Percentiles rank a stretch among this genome's conserved stretches.
These are phyloP conservation scores for Atta colombica DNA, from an alignment of 1,140 invertebrate species.

Conservation along the genomic window DNA sequence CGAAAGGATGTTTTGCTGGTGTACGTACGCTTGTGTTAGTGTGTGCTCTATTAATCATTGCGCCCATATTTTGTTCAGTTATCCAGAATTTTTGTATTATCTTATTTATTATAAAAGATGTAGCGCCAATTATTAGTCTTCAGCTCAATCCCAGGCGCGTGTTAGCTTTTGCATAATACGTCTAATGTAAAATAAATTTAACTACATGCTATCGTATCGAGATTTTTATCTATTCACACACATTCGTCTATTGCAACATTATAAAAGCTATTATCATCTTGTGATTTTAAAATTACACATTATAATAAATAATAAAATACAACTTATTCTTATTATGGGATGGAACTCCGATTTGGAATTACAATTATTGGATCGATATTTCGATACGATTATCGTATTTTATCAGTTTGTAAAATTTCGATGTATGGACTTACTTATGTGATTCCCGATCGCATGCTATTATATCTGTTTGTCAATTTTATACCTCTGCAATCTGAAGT, in stretches of 20 bases:
- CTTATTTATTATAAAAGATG: conserved; percentile 1
- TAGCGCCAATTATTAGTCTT: not conserved
- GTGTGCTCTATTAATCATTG: conserved; percentile 47
- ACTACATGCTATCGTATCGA: not conserved
- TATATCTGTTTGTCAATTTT: conserved; percentile 8
- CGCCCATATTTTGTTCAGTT: not conserved
- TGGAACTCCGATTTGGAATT: not conserved
- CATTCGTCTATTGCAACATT: not conserved
- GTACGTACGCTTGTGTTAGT: conserved; percentile 1
- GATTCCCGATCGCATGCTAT: not conserved
- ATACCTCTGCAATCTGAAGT: not conserved
- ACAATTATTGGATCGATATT: not conserved
- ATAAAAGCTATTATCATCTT: not conserved
- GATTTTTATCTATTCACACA: not conserved
- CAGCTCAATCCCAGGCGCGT: not conserved
- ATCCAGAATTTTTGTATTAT: not conserved
- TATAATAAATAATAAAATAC: not conserved
- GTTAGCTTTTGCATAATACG: not conserved
- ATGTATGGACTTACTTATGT: not conserved
- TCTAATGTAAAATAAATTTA: not conserved
- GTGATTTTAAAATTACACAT: not conserved
- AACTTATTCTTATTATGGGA: not conserved
- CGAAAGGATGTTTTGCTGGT: conserved; percentile 50
- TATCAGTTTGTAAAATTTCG: not conserved
- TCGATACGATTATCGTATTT: not conserved